Evolutionary conservation across 2,797 vertebrate species (phyloP).

Genomic region (Neopelma chrysocephalum): DNA sequence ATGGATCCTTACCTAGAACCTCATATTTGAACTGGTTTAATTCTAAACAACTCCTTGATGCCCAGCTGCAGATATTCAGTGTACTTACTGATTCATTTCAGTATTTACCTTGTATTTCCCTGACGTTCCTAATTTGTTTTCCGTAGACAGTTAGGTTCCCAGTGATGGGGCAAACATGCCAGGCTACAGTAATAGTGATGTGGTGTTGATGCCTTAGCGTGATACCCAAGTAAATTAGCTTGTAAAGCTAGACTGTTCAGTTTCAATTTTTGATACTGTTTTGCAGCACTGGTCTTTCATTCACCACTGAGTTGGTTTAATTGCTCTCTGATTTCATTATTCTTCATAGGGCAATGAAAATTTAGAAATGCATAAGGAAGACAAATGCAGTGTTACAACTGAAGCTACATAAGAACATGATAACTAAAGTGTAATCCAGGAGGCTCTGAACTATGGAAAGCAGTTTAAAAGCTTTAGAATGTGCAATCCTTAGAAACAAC

Average conservation of each 20-base stretch:
- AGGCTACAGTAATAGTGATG: slow-evolving; percentile 28
- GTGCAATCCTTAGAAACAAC: neutral
- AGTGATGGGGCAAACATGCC: neutral
- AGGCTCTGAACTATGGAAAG: neutral
- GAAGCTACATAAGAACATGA: neutral
- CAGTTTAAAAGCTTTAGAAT: neutral
- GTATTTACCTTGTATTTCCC: neutral
- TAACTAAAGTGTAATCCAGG: neutral
- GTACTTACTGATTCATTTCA: neutral
- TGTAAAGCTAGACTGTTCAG: slow-evolving; percentile 33
- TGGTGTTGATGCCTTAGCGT: slow-evolving; percentile 53
- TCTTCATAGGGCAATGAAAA: slow-evolving; percentile 50
- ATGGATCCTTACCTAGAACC: neutral
- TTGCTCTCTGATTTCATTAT: slow-evolving; percentile 67
- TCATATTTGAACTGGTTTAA: neutral
- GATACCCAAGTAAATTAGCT: slow-evolving; percentile 64
- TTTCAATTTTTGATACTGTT: slow-evolving; percentile 60
- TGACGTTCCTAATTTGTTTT: neutral
- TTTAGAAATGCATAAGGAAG: slow-evolving; percentile 1
- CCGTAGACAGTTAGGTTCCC: neutral
- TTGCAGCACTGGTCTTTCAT: slow-evolving; percentile 23
- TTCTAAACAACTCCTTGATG: neutral
- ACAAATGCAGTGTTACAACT: slow-evolving; percentile 22
- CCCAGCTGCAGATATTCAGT: neutral
- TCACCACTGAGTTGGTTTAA: slow-evolving; percentile 21